Base-by-base conservation (phyloP, 2,113 vertebrate species). In the Embiotoca jacksoni region DNA sequence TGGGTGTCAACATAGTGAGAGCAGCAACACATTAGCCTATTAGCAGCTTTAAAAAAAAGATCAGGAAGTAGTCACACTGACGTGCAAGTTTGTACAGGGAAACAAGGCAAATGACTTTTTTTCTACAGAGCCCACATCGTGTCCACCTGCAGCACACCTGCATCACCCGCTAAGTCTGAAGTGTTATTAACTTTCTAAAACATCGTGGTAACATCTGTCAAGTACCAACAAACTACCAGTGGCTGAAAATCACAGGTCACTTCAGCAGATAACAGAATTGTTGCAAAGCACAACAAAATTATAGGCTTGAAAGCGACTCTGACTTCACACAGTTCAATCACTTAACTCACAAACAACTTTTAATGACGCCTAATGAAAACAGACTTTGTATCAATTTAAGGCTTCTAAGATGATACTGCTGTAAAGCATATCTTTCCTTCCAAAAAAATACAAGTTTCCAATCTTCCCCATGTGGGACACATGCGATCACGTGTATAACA, bases 141-240 rank as follows among this genome's bases (percentile, higher is more conserved):
- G 41, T 44, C 41, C 2, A 44, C 10, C 41, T 44, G 41, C 41
- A 44, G 11, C 5, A 44, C 8, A 11, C 1, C 9, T 10, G 9
- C 9, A 44, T 13, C 41, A 4, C 10, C 10, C 10, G 13, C 41
- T 11, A 44, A 44, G 13, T 44, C 10, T 44, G 10, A 7, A 31
- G 33, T 62, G 62, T 39, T 10, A 70, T 73, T 59, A 55, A 61
- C 53, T 15, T 67, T 78, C 39, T n/a, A 6, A 16, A n/a, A 70
- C 6, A 13, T 44, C 13, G 13, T 30, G 41, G 16, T 23, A 23
- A 23, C 23, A 23, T 23, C 23, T 23, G 23, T 23, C 23, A 23
- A 23, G 23, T 23, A 23, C 23, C 23, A 23, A 23, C 23, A 23
- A 23, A 23, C 23, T 23, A 66, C 47, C 32, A 46, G n/a, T n/a